A percentile compares a stretch with the other conserved stretches of the same genome.
Conservation (phyloP, 1,140 invertebrate genomes). For the Liolophura sinensis region DNA sequence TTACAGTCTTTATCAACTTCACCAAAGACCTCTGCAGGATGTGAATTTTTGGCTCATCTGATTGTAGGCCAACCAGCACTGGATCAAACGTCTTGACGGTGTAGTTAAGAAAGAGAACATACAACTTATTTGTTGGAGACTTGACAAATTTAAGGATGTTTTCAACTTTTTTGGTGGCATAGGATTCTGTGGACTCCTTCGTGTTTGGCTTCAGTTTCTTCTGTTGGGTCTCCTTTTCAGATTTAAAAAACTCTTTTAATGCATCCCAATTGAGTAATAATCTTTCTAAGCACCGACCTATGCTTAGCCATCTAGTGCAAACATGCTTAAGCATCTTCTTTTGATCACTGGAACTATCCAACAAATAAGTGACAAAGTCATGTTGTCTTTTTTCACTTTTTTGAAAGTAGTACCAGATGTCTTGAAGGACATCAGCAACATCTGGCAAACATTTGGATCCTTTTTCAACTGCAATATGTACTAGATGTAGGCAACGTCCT, state of each 20-base stretch:
- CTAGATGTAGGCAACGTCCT: slow-evolving; percentile 12
- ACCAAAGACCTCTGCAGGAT: slow-evolving; percentile 10
- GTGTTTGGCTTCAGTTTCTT: not conserved
- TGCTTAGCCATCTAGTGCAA: slow-evolving; percentile 31
- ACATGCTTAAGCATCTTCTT: slow-evolving; percentile 26
- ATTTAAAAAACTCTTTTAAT: slow-evolving; percentile 18
- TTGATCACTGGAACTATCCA: too few relatives aligned
- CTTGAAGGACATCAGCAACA: slow-evolving; percentile 20
- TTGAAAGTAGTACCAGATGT: slow-evolving; percentile 29
- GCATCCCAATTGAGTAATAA: slow-evolving; percentile 24
- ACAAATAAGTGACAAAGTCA: too few relatives aligned
- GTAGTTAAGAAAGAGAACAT: slow-evolving; percentile 17
- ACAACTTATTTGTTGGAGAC: slow-evolving; percentile 24
- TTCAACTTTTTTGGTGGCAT: slow-evolving; percentile 2
- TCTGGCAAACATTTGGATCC: slow-evolving; percentile 9
- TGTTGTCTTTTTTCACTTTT: slow-evolving; percentile 25
- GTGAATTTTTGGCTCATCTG: slow-evolving; percentile 23
- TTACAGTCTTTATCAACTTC: slow-evolving; percentile 12
- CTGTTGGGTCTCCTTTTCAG: slow-evolving; percentile 5
- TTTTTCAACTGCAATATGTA: slow-evolving; percentile 22
- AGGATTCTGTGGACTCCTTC: not conserved
- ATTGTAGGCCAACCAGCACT: slow-evolving; percentile 13
- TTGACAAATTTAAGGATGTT: slow-evolving; percentile 14
- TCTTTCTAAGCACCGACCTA: slow-evolving; percentile 19
- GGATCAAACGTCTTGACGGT: slow-evolving; percentile 21